These are phyloP conservation scores for Vireo griseus DNA, from an alignment of 2,797 vertebrate genomes.

Conservation along the genomic window DNA sequence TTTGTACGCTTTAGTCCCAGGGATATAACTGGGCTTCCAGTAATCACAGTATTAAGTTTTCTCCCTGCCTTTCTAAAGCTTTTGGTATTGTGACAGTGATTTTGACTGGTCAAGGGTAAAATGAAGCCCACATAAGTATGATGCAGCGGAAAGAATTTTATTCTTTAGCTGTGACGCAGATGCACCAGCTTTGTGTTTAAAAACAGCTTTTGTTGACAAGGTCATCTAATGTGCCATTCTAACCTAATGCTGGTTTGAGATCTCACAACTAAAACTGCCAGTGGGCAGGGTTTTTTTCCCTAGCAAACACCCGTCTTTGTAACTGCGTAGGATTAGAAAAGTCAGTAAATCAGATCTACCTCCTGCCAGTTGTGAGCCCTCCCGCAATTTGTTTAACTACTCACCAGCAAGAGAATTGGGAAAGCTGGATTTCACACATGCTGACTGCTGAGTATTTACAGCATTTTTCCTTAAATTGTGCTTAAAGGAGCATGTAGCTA, in stretches of 20 bases:
- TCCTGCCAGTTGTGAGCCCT: conserved; percentile 9
- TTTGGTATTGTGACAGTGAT: conserved; percentile 16
- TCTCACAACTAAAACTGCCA: not conserved
- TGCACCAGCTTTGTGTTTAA: conserved; percentile 19
- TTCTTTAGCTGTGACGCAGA: conserved; percentile 1
- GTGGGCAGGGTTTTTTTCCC: not conserved
- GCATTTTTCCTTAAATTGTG: conserved; percentile 5
- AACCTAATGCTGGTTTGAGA: not conserved
- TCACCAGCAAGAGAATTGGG: conserved; percentile 3
- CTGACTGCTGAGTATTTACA: not conserved
- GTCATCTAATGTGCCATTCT: not conserved
- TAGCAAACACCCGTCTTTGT: not conserved
- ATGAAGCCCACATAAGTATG: conserved; percentile 7
- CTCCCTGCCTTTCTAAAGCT: conserved; percentile 40
- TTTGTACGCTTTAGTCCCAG: conserved; percentile 34
- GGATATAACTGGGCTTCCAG: conserved; percentile 21
- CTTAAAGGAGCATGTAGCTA: not conserved
- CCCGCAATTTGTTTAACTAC: conserved; percentile 40
- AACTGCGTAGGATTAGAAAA: not conserved
- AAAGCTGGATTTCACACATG: not conserved
- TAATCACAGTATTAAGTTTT: conserved; percentile 26
- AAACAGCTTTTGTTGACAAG: conserved; percentile 37
- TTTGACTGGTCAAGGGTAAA: conserved; percentile 19
- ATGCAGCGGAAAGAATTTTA: conserved; percentile 23
- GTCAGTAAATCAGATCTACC: conserved; percentile 7